Base-by-base conservation (phyloP, 2,113 vertebrate genomes). In the Cercocebus atys region DNA sequence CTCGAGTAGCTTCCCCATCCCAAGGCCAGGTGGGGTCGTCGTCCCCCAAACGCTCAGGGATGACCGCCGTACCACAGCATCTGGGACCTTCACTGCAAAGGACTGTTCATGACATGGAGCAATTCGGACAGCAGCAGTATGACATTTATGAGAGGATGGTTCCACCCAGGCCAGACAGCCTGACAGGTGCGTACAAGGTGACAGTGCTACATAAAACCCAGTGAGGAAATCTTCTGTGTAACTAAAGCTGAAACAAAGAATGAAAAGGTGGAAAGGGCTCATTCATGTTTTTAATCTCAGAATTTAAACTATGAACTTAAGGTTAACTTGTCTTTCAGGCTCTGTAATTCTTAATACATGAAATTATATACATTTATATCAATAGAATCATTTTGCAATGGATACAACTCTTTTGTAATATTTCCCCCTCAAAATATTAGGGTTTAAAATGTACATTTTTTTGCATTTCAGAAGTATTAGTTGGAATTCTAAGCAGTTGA, bases 61-160 rank as follows among this genome's bases (percentile, higher is more conserved):
- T 99, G 99, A 99, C 99, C 0, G 99, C 99, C 0, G 99, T 99
- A 52, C 99, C 99, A 0, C 99, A 99, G 98, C 99, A 99, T 97
- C 97, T 99, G 98, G 99, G 99, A 95, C 98, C 99, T 16, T 99
- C 99, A 0, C 98, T 99, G 98, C 99, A 99, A 50, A 99, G 99
- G 94, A 98, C 99, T 0, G 4, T 99, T 83, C 99, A 99, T 7
- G 99, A 99, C 83, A 43, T 99, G 0, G 99, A 99, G 8, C 99
- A 99, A 25, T 99, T 99, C 0, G 99, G 99, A 59, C 98, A 98
- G 89, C 99, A 99, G 97, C 99, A 99, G 83, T 99, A 99, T 2
- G 99, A 99, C 2, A 98, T 99, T 94, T 99, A 99, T 0, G 99
- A 99, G 98, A 99, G 99, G 97, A 99, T 99, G 99, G 98, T 99